A percentile compares a stretch with the other conserved stretches of the same genome.
phyloP scores from a whole-genome alignment of 1,140 invertebrate species.

The Mya arenaria region DNA sequence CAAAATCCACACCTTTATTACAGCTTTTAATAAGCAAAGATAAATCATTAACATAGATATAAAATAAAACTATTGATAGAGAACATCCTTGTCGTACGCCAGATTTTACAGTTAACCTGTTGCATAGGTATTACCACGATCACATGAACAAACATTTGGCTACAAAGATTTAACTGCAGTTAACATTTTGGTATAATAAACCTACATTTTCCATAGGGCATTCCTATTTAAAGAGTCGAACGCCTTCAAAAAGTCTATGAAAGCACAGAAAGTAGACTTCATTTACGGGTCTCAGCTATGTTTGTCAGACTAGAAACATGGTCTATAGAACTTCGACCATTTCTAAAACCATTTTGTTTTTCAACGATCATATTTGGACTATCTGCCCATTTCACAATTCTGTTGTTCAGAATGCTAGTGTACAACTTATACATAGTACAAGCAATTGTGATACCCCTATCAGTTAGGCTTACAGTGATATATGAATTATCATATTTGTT shows the following conservation, averaged over 20 bases:
- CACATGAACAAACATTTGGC: conserved; percentile 1
- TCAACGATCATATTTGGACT: neutral
- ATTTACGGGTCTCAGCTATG: conserved; percentile 19
- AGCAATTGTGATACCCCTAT: neutral
- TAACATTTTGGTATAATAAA: neutral
- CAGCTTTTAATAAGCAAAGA: neutral
- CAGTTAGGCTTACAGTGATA: too few species aligned
- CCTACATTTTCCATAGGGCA: neutral
- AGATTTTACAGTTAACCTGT: conserved; percentile 1
- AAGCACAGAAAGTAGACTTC: conserved; percentile 17
- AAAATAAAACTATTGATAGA: conserved; percentile 1
- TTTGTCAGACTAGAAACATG: neutral
- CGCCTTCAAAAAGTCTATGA: conserved; percentile 13
- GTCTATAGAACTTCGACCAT: conserved; percentile 1
- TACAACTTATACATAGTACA: conserved; percentile 4
- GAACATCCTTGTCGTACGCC: conserved; percentile 5
- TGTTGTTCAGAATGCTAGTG: conserved; percentile 15
- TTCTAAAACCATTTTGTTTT: conserved; percentile 24
- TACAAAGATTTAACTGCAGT: conserved; percentile 7
- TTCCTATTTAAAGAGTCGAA: neutral
- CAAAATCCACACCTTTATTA: conserved; percentile 5
- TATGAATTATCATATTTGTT: too few species aligned
- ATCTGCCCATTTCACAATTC: neutral
- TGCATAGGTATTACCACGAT: neutral
- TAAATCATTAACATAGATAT: conserved; percentile 30